Percentiles rank a stretch among this genome's conserved stretches.
phyloP scores from a whole-genome alignment of 1,140 invertebrate species.

The Vollenhovia emeryi region DNA sequence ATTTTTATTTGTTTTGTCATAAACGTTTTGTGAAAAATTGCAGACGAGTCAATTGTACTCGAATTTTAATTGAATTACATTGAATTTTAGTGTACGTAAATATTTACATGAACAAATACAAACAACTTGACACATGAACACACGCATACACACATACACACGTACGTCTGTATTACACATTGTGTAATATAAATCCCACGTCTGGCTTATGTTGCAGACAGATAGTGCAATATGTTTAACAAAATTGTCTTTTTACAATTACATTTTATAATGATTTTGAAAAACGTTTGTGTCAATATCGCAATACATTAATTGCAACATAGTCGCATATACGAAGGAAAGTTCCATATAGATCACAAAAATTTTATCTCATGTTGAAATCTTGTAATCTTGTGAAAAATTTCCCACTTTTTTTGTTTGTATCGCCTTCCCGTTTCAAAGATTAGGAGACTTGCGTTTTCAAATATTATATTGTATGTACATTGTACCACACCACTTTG shows the following conservation, averaged over 20 bases:
- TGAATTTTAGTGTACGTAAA: slow-evolving; percentile 59
- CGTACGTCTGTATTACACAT: slow-evolving; percentile 35
- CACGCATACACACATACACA: background rate
- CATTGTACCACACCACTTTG: slow-evolving; percentile 45
- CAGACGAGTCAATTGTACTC: slow-evolving; percentile 30
- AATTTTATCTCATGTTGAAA: background rate
- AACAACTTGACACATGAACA: slow-evolving; percentile 32
- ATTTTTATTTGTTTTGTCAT: background rate
- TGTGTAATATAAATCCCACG: slow-evolving; percentile 78
- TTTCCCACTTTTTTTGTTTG: slow-evolving; percentile 56
- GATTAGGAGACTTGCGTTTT: slow-evolving; percentile 31
- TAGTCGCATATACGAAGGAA: background rate
- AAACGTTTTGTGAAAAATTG: slow-evolving; percentile 61
- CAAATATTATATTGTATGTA: slow-evolving; percentile 58
- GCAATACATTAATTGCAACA: background rate
- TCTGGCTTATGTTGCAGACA: slow-evolving; percentile 78
- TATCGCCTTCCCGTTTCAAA: slow-evolving; percentile 59
- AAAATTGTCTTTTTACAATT: slow-evolving; percentile 52
- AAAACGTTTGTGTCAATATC: background rate
- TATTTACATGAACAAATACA: slow-evolving; percentile 56
- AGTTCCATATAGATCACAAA: background rate
- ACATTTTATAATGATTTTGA: background rate
- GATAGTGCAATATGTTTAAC: slow-evolving; percentile 72
- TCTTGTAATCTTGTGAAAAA: background rate
- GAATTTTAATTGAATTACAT: slow-evolving; percentile 35